Evolutionary conservation across 2,888 invertebrate genomes (phyloP), one percentile per base, ranked within the genome.

Genomic region (Aphidoletes aphidimyza): DNA sequence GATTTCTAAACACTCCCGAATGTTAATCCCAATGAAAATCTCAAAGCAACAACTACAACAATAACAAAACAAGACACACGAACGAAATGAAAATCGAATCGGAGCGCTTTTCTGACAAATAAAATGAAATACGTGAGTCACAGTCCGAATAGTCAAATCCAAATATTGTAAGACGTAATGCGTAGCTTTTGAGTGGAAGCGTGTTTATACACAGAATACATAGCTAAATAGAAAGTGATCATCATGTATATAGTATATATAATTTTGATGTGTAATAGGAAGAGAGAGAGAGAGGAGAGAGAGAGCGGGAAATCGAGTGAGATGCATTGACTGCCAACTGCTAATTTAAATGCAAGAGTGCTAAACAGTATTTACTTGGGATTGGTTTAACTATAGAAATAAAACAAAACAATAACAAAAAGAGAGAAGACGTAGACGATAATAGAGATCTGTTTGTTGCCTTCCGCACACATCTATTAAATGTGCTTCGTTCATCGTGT

Each of bases 331-430:
- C 54, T 47, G n/a, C 34, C 69, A 30, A 69, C 1, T 30, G 3
- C 69, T 69, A 69, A 69, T 69, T 69, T 30, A 69, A 69, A 69
- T 69, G 69, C 69, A 69, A 69, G 69, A 14, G 69, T 30, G 69
- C 14, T 69, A 69, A 69, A 30, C 34, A 30, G 30, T 69, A 69
- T 69, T 69, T 69, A 69, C 69, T 69, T 69, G 69, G 69, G 69
- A 69, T 69, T 30, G 30, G 69, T 11, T 69, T 69, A 69, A 14
- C 69, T 30, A 69, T 3, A 11, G 11, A 69, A 69, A 30, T 30
- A 69, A 30, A 69, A 69, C 54, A 69, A 26, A 69, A 69, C 1
- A 69, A 69, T 11, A 54, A 54, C 47, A 47, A 17, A 2, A 8
- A 47, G 9, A 54, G n/a, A 54, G 47, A 47, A n/a, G n/a, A n/a